Percentiles rank a stretch among this genome's conserved stretches.
phyloP scores from a whole-genome alignment of 2,888 invertebrate genomes.

The Sarcophaga subvicina region DNA sequence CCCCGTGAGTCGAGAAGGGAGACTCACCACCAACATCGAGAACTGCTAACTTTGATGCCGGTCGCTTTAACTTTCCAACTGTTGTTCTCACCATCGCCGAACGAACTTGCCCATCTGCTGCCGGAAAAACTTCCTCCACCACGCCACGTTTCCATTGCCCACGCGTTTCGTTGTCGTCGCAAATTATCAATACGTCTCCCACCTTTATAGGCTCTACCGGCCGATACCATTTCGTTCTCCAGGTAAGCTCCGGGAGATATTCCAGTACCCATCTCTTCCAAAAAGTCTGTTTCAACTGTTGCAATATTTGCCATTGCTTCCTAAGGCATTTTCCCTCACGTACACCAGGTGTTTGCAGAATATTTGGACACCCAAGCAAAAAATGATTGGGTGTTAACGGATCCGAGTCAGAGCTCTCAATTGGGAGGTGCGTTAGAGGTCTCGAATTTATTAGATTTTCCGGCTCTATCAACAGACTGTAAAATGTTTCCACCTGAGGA shows the following conservation, averaged over 20 bases:
- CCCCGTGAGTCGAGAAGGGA: too few relatives aligned
- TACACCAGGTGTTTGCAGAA: slow-evolving; percentile 56
- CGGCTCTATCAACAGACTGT: too few relatives aligned
- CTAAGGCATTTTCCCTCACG: slow-evolving; percentile 30
- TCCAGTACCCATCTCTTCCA: slow-evolving; percentile 1
- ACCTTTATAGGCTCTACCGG: slow-evolving; percentile 49
- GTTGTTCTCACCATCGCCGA: too few relatives aligned
- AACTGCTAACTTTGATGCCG: too few relatives aligned
- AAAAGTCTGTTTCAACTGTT: slow-evolving; percentile 59
- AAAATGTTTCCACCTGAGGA: too few relatives aligned
- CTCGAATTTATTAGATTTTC: slow-evolving; percentile 53
- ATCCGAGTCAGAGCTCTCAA: slow-evolving; percentile 45
- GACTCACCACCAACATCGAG: too few relatives aligned
- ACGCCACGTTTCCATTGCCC: too few relatives aligned
- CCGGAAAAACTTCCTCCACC: too few relatives aligned
- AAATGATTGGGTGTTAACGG: slow-evolving; percentile 68
- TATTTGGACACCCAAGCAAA: slow-evolving; percentile 61
- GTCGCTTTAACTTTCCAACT: too few relatives aligned
- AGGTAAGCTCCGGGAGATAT: slow-evolving; percentile 46
- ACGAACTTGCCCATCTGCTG: too few relatives aligned
- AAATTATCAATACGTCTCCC: slow-evolving; percentile 64
- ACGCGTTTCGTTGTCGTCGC: too few relatives aligned
- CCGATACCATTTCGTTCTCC: slow-evolving; percentile 42
- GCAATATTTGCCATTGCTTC: slow-evolving; percentile 68
- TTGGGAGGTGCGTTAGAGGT: slow-evolving; percentile 63